Evolutionary conservation across 2,888 invertebrate genomes (phyloP).

Genomic region (Cephus sareptanus): DNA sequence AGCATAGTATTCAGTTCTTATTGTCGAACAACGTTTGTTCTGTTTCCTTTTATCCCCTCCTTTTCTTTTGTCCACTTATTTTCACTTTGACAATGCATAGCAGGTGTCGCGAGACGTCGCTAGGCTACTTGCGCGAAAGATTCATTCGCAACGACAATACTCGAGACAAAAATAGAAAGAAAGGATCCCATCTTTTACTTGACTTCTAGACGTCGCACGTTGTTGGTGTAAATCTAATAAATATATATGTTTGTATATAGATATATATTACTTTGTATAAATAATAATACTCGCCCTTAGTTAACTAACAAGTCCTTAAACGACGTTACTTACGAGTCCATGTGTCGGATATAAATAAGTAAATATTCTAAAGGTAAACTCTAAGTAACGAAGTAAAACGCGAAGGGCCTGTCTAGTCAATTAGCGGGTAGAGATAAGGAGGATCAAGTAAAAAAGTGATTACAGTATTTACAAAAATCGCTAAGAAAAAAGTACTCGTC

Average conservation of each 20-base stretch:
- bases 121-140: neutral
- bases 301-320: neutral
- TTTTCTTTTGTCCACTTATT: neutral
- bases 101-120: neutral
- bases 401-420: neutral
- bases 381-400: neutral
- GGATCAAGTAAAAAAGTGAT: neutral
- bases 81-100: neutral
- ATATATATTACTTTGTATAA: conserved; percentile 25
- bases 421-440: neutral
- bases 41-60: neutral
- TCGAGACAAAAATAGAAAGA: neutral
- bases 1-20: conserved; percentile 17
- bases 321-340: neutral
- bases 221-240: conserved; percentile 5
- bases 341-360: neutral
- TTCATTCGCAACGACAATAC: neutral
- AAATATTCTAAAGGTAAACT: neutral
- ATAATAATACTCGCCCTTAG: conserved; percentile 13
- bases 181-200: neutral
- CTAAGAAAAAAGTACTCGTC: neutral
- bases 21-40: conserved; percentile 16
- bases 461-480: neutral
- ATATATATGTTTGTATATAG: conserved; percentile 4
- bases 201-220: neutral